Evolutionary conservation across 2,888 invertebrate genomes (phyloP), one percentile per base, ranked within the genome.

Genomic region (Halictus ligatus): DNA sequence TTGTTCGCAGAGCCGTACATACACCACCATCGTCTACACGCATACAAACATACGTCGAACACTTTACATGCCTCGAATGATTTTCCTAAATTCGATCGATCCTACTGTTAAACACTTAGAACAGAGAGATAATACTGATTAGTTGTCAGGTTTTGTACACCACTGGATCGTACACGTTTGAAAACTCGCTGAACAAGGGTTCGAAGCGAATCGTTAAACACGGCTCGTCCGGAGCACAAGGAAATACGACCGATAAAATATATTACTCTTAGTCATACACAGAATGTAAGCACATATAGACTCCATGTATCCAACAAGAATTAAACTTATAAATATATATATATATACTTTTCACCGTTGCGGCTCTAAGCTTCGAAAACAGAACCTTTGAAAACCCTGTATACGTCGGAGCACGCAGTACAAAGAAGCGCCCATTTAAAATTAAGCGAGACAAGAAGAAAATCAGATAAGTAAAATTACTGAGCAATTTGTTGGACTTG

Each of bases 51-150:
- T 77, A 83, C 87, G 78, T 80, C 48, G 67, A 78, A 81, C 75
- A 84, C 84, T 80, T 83, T 86, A 76, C 81, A 85, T 84, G 85
- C 71, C 72, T 72, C 48, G 75, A 69, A 64, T 76, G 54, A 8
- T 18, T 69, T 74, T 64, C 75, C 84, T 83, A 87, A 69, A 67
- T 40, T 89, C 86, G 82, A 82, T 80, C 69, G 78, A 74, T 48
- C 72, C 85, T 91, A 89, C 78, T 21, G n/a, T 74, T 87, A 85
- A 88, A 90, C 89, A 91, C 80, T 88, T 87, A 90, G 84, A 84
- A 87, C 79, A 80, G 81, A 86, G 81, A 84, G 35, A 64, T 90
- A 91, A 89, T 91, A 89, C 88, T 90, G 86, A 85, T 86, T 50
- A 81, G 81, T 72, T 86, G 86, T 78, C 86, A 80, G 21, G 18